Evolutionary conservation across 2,113 vertebrate genomes (phyloP), one percentile per base, ranked within the genome.

Genomic region (Tetrao urogallus): DNA sequence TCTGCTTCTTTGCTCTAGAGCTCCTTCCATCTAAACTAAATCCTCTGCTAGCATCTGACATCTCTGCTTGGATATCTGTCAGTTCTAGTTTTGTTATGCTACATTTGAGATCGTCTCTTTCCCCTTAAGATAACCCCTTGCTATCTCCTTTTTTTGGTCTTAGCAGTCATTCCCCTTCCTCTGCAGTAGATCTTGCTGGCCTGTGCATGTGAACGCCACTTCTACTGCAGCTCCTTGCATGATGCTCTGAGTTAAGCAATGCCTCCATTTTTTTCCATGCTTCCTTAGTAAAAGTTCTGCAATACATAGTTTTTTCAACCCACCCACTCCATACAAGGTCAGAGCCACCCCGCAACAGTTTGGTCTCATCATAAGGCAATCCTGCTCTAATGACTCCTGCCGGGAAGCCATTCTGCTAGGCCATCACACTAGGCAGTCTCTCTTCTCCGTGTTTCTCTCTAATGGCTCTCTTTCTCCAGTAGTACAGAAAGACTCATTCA

Each of bases 31-130:
- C 58, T 79, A 54, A 92, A 79, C 30, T n/a, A 57, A 91, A 89
- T 70, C 89, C n/a, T 74, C 72, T 66, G 54, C 74, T 73, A 32
- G 43, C 67, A 76, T 72, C 84, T 85, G 87, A 87, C 74, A 94
- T 82, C 48, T 89, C 90, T 56, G 50, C 82, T 80, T 76, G 80
- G 38, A 12, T 38, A 77, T 34, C 69, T 90, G 86, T 69, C 92
- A 78, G 67, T 77, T 95, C 82, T 67, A 82, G 48, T 94, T 91
- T 77, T 61, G 54, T 56, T 77, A 94, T 0, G 19, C 60, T 86
- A 21, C 38, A 34, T 82, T 73, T 87, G 58, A 88, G 18, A 94
- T 45, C 64, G 64, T 67, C 56, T 94, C 56, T 28, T 32, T 81
- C 28, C 42, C 69, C 60, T 90, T 88, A 80, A 74, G 79, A 73